Evolutionary conservation across 1,140 invertebrate species (phyloP).

Genomic region (Medauroidea extradentata): DNA sequence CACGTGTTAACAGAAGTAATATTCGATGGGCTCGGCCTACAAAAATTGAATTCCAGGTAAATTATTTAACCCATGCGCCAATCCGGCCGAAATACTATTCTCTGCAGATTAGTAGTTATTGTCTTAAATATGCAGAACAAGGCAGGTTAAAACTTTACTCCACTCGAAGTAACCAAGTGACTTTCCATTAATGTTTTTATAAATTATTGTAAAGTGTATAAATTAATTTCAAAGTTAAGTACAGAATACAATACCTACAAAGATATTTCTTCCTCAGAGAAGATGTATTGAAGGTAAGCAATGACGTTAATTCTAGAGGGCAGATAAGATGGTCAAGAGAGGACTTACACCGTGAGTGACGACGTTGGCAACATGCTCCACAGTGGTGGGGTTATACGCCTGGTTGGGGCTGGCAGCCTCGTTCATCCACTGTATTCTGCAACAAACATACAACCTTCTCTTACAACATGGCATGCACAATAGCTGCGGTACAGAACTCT

Average conservation of each 20-base stretch:
- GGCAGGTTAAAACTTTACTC: too few species aligned
- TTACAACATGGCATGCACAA: too few species aligned
- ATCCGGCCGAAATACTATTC: too few species aligned
- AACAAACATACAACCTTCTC: conserved; percentile 29
- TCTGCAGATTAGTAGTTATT: too few species aligned
- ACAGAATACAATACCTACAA: background rate
- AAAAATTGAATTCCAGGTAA: too few species aligned
- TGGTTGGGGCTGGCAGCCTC: conserved; percentile 53
- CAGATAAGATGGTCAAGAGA: background rate
- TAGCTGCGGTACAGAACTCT: too few species aligned
- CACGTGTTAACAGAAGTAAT: too few species aligned
- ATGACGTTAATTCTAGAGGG: background rate
- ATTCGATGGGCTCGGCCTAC: too few species aligned
- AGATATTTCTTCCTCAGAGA: background rate
- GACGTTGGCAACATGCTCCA: conserved; percentile 89
- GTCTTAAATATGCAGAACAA: too few species aligned
- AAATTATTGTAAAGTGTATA: background rate
- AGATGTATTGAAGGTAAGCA: background rate
- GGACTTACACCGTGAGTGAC: conserved; percentile 73
- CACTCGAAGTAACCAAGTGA: background rate
- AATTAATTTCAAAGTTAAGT: background rate
- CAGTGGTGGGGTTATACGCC: conserved; percentile 67
- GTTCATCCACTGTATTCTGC: conserved; percentile 67
- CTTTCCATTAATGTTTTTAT: background rate
- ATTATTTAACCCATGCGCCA: too few species aligned